phyloP scores from a whole-genome alignment of 1,140 invertebrate species.

The Eumaeus atala region DNA sequence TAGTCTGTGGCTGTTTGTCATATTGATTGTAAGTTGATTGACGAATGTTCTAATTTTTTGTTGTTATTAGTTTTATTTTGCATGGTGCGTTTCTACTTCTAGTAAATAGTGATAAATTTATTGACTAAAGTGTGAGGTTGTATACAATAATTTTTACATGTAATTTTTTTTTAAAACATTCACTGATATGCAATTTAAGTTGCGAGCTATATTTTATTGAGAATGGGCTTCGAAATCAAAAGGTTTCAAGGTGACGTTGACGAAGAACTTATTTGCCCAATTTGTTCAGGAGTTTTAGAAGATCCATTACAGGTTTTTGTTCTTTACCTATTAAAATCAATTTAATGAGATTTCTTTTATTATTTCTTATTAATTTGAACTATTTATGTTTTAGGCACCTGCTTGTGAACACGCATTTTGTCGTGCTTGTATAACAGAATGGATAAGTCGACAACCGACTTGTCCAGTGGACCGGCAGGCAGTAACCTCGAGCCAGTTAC shows the following conservation, averaged over 20 bases:
- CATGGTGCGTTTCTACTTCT: conserved; percentile 1
- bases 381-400: conserved; percentile 82
- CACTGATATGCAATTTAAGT: background rate
- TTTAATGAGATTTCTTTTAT: background rate
- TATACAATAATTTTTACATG: background rate
- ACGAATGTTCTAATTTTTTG: conserved; percentile 2
- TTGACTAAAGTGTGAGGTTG: background rate
- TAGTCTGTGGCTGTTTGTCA: too few relatives aligned
- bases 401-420: conserved; percentile 98
- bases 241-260: conserved; percentile 93
- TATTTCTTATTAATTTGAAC: background rate
- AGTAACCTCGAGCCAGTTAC: conserved; percentile 89
- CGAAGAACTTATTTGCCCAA: conserved; percentile 93
- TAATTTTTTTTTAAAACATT: background rate
- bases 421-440: conserved; percentile 91
- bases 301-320: conserved; percentile 88
- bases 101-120: background rate
- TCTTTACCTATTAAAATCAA: background rate
- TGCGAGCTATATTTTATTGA: background rate
- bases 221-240: conserved; percentile 92
- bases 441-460: conserved; percentile 92
- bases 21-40: too few relatives aligned
- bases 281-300: conserved; percentile 92
- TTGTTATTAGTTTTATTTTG: conserved; percentile 8
- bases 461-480: conserved; percentile 94